phyloP scores from a whole-genome alignment of 2,888 invertebrate species.

The Cetonia aurata region DNA sequence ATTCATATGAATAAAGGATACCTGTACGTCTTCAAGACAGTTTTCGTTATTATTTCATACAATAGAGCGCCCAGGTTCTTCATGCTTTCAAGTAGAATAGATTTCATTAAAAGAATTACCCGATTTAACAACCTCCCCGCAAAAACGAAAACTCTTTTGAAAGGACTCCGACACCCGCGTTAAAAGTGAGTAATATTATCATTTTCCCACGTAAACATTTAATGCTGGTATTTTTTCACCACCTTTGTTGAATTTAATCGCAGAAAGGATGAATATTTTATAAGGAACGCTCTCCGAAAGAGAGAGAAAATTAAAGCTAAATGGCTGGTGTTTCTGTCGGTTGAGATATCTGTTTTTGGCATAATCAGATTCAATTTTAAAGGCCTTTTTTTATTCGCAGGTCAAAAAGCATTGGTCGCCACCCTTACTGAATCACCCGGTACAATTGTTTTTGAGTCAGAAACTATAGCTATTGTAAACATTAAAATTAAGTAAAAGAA shows the following conservation, averaged over 20 bases:
- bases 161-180: background rate
- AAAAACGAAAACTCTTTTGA: background rate
- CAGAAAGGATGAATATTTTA: constrained; percentile 12
- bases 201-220: background rate
- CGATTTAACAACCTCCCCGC: background rate
- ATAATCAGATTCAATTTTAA: background rate
- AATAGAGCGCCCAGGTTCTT: too few relatives aligned
- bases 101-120: background rate
- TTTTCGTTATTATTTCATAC: too few relatives aligned
- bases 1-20: too few relatives aligned
- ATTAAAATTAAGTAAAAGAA: too few relatives aligned
- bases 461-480: too few relatives aligned
- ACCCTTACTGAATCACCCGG: too few relatives aligned
- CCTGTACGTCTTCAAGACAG: too few relatives aligned
- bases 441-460: too few relatives aligned
- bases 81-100: too few relatives aligned
- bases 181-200: background rate
- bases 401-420: too few relatives aligned
- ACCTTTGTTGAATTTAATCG: constrained; percentile 2
- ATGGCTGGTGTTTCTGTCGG: constrained; percentile 3
- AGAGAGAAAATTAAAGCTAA: constrained; percentile 8
- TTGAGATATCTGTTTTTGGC: constrained; percentile 15
- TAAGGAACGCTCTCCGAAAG: background rate
- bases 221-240: background rate
- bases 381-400: too few relatives aligned